phyloP scores from a whole-genome alignment of 2,113 vertebrate species.

The Hyperoodon ampullatus region DNA sequence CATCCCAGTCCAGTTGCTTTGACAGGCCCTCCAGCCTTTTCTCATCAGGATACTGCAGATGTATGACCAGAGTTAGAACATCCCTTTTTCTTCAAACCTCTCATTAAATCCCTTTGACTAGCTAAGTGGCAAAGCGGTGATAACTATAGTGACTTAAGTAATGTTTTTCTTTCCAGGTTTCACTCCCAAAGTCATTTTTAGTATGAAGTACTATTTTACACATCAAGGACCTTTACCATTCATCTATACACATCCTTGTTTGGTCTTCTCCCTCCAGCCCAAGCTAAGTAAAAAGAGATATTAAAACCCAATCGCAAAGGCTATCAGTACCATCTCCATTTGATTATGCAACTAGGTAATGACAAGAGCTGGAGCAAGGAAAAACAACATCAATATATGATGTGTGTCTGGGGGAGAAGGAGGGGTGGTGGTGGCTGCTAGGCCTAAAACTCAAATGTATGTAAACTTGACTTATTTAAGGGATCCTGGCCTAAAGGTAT shows the following conservation, averaged over 20 bases:
- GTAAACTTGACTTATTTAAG: not conserved
- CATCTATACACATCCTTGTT: not conserved
- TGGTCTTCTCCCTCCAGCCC: conserved; percentile 18
- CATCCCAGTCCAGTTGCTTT: conserved; percentile 98
- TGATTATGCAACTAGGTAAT: not conserved
- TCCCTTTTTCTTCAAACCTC: conserved; percentile 27
- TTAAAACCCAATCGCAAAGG: conserved; percentile 31
- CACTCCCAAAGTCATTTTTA: conserved; percentile 13
- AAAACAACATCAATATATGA: conserved; percentile 11
- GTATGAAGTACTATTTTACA: not conserved
- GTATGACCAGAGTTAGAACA: conserved; percentile 67
- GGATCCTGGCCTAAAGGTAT: not conserved
- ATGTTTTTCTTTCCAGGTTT: conserved; percentile 13
- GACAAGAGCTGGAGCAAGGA: not conserved
- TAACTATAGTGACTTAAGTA: conserved; percentile 12
- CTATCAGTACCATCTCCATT: not conserved
- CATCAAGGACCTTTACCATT: not conserved
- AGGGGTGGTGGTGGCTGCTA: not conserved
- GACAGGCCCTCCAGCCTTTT: conserved; percentile 94
- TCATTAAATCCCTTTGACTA: not conserved
- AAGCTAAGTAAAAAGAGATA: conserved; percentile 16
- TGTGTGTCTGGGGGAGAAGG: not conserved
- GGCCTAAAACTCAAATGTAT: not conserved
- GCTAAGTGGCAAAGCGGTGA: not conserved
- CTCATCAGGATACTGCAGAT: conserved; percentile 92